Evolutionary conservation across 2,888 invertebrate genomes (phyloP).

Genomic region (Galeruca laticollis): DNA sequence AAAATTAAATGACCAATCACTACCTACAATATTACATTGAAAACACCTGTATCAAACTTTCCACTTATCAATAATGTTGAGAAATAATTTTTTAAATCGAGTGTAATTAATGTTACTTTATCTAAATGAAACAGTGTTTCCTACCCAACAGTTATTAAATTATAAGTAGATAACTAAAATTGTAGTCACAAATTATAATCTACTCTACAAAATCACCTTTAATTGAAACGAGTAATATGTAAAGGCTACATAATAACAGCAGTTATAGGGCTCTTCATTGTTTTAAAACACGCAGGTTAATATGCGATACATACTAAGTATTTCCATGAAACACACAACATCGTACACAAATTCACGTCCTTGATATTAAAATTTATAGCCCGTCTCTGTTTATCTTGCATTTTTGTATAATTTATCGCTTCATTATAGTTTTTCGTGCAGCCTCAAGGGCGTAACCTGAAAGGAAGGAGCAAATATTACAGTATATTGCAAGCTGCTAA

Average conservation of each 20-base stretch:
- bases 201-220: constrained; percentile 16
- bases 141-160: background rate
- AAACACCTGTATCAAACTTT: too few species aligned
- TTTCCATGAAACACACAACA: constrained; percentile 35
- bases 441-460: constrained; percentile 12
- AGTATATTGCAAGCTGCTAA: background rate
- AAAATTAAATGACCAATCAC: too few species aligned
- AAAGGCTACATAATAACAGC: constrained; percentile 22
- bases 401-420: constrained; percentile 44
- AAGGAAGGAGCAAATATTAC: background rate
- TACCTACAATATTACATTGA: too few species aligned
- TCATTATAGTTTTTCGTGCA: constrained; percentile 45
- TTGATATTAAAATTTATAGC: constrained; percentile 44
- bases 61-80: too few species aligned
- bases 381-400: constrained; percentile 42
- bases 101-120: too few species aligned
- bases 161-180: background rate
- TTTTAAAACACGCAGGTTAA: constrained; percentile 46
- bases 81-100: too few species aligned
- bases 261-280: constrained; percentile 32
- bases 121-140: background rate
- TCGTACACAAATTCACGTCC: constrained; percentile 40
- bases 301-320: constrained; percentile 39
- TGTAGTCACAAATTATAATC: background rate
- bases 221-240: constrained; percentile 38